A percentile compares a stretch with the other conserved stretches of the same genome.
phyloP scores from a whole-genome alignment of 2,113 vertebrate species.

The Formicarius rufipectus region DNA sequence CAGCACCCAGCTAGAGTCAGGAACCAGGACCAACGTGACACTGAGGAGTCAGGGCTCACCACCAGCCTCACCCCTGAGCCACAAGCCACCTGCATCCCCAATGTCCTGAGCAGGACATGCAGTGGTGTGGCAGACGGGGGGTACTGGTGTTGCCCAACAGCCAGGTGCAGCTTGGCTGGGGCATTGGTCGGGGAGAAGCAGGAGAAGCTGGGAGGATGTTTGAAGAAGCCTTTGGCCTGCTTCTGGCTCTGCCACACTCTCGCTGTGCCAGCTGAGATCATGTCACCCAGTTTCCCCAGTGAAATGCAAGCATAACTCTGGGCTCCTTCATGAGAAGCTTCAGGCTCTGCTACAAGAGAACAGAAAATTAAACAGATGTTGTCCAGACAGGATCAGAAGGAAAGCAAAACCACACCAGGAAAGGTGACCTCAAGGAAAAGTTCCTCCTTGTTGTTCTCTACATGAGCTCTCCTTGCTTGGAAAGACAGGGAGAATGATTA shows the following conservation, averaged over 20 bases:
- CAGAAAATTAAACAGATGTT: background rate
- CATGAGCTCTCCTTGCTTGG: background rate
- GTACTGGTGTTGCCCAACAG: background rate
- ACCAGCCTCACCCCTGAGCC: background rate
- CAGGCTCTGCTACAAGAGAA: background rate
- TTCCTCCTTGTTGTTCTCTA: background rate
- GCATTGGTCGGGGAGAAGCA: rapidly evolving
- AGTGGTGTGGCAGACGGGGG: rapidly evolving
- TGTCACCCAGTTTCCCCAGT: background rate
- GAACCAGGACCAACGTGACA: rapidly evolving
- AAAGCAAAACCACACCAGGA: background rate
- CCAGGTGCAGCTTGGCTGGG: background rate
- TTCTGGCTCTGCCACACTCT: background rate
- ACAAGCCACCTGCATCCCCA: background rate
- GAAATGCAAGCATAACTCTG: background rate
- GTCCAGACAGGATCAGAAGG: background rate
- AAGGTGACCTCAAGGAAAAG: background rate
- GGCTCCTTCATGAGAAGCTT: background rate
- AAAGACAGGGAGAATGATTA: background rate
- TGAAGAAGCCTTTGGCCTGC: background rate
- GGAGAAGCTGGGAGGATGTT: background rate
- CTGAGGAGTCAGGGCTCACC: background rate
- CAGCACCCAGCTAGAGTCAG: background rate
- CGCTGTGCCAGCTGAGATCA: background rate
- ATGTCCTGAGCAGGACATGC: rapidly evolving